phyloP scores from a whole-genome alignment of 2,888 invertebrate species.

The Punctoribates punctum region DNA sequence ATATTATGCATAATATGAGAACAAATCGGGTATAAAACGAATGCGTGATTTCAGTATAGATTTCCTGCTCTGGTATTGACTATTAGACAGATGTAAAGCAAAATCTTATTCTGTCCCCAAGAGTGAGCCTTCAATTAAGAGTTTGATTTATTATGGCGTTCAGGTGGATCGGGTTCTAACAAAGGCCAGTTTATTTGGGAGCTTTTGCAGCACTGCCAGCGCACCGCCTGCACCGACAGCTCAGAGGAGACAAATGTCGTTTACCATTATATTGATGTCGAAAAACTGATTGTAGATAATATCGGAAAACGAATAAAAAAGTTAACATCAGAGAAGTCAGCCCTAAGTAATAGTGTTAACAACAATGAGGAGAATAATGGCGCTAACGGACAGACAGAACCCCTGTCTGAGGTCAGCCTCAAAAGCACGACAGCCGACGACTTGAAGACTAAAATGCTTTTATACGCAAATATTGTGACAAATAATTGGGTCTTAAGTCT shows the following conservation, averaged over 20 bases:
- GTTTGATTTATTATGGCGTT: not conserved
- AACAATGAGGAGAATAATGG: not conserved
- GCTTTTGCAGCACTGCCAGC: conserved; percentile 30
- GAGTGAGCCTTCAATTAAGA: too few relatives aligned
- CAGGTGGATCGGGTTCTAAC: conserved; percentile 41
- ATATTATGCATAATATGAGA: too few relatives aligned
- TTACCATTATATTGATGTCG: conserved; percentile 40
- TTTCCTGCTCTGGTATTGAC: too few relatives aligned
- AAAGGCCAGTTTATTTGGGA: conserved; percentile 44
- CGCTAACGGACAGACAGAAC: not conserved
- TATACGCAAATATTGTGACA: conserved; percentile 41
- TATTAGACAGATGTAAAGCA: too few relatives aligned
- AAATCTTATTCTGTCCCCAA: too few relatives aligned
- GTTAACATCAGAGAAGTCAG: not conserved
- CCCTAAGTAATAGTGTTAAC: not conserved
- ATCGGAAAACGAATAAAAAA: conserved; percentile 37
- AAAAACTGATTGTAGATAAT: conserved; percentile 39
- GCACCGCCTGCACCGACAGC: not conserved
- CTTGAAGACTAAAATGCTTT: conserved; percentile 28
- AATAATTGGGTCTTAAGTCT: conserved; percentile 38
- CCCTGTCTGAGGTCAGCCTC: not conserved
- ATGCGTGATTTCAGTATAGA: too few relatives aligned
- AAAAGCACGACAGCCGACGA: conserved; percentile 23
- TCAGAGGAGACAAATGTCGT: not conserved
- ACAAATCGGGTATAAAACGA: too few relatives aligned